These are phyloP conservation scores for Petrolisthes manimaculis DNA, from an alignment of 2,888 invertebrate species.

Conservation along the genomic window DNA sequence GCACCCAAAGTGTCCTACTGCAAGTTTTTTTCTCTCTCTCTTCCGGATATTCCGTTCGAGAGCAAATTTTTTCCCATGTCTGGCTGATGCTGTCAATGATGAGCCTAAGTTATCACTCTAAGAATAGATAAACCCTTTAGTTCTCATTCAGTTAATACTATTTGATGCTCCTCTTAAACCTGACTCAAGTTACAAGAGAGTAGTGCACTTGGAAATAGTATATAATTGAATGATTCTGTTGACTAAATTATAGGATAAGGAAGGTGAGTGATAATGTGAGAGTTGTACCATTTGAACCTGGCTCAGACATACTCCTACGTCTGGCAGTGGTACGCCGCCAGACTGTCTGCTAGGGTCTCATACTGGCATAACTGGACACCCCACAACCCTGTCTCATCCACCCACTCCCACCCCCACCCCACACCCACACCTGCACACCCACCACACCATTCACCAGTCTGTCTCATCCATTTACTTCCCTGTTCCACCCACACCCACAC, in stretches of 20 bases:
- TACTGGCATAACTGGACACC: constrained; percentile 53
- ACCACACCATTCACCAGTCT: not conserved
- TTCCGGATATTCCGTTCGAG: constrained; percentile 2
- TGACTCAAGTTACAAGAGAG: too few relatives aligned
- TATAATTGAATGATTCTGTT: too few relatives aligned
- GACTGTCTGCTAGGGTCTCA: constrained; percentile 50
- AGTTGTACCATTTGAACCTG: too few relatives aligned
- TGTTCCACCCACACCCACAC: not conserved
- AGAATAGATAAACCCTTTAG: too few relatives aligned
- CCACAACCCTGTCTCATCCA: constrained; percentile 27
- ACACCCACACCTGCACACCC: constrained; percentile 5
- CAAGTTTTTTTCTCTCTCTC: not conserved
- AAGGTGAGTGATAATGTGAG: too few relatives aligned
- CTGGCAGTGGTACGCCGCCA: constrained; percentile 38
- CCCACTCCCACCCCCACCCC: constrained; percentile 4
- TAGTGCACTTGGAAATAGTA: too few relatives aligned
- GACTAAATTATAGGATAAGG: too few relatives aligned
- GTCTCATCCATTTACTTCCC: not conserved
- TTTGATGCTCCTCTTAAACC: too few relatives aligned
- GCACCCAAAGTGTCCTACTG: constrained; percentile 31
- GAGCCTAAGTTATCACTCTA: too few relatives aligned
- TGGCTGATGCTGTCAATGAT: too few relatives aligned
- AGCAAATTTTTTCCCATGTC: not conserved
- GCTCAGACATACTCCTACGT: constrained; percentile 32
- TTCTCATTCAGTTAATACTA: too few relatives aligned